These are phyloP conservation scores for Acrossocheilus wenchowensis DNA, from an alignment of 2,797 vertebrate genomes.

Conservation along the genomic window DNA sequence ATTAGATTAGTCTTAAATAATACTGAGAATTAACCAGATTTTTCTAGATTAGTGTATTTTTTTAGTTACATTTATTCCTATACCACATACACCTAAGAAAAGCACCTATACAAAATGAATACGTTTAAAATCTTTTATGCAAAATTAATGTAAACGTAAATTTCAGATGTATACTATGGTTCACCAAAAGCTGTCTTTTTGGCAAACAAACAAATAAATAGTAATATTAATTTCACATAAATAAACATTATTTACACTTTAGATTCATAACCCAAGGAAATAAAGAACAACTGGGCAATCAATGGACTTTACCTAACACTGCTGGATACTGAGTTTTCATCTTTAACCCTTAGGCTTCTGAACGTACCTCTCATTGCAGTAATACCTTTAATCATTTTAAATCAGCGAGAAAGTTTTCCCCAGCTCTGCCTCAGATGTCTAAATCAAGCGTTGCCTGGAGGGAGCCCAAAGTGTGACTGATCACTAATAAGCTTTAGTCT, in stretches of 20 bases:
- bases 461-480: slow-evolving; percentile 50
- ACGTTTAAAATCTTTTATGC: neutral
- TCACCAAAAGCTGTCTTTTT: neutral
- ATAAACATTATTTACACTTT: neutral
- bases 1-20: neutral
- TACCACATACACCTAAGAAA: neutral
- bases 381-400: slow-evolving; percentile 25
- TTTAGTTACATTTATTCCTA: neutral
- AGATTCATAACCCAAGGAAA: neutral
- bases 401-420: slow-evolving; percentile 17
- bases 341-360: slow-evolving; percentile 23
- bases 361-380: slow-evolving; percentile 10
- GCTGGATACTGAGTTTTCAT: neutral
- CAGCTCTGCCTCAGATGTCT: slow-evolving; percentile 27
- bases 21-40: neutral
- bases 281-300: neutral
- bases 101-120: neutral
- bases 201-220: neutral
- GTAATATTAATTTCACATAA: neutral
- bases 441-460: slow-evolving; percentile 38
- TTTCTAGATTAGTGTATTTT: neutral
- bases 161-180: neutral
- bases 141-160: neutral
- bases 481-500: slow-evolving; percentile 54
- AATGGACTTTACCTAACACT: neutral